phyloP scores from a whole-genome alignment of 1,140 invertebrate species.

The Lamellibrachia luymesi region DNA sequence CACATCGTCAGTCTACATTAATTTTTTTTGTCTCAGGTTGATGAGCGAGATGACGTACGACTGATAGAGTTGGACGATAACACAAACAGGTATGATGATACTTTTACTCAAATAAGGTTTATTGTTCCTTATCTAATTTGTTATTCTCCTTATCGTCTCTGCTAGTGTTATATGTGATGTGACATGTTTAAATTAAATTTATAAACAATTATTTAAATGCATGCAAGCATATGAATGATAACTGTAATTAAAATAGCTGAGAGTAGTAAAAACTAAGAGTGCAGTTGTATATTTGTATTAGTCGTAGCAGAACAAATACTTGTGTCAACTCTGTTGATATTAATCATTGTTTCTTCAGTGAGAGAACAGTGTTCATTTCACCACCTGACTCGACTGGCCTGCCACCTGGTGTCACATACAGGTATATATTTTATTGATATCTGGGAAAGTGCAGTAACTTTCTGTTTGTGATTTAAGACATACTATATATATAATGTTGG shows the following conservation, averaged over 20 bases:
- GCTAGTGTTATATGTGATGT: not conserved
- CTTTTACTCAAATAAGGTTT: constrained; percentile 24
- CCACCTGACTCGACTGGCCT: constrained; percentile 76
- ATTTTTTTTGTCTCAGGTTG: constrained; percentile 47
- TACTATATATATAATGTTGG: not conserved
- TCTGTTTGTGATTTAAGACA: not conserved
- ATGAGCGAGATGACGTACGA: constrained; percentile 59
- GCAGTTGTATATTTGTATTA: constrained; percentile 7
- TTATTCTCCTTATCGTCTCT: too few relatives aligned
- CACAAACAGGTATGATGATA: constrained; percentile 58
- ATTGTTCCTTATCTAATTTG: too few relatives aligned
- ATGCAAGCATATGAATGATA: not conserved
- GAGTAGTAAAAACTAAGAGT: not conserved
- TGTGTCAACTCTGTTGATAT: not conserved
- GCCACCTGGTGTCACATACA: constrained; percentile 4
- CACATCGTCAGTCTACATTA: too few relatives aligned
- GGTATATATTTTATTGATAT: not conserved
- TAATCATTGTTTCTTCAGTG: constrained; percentile 58
- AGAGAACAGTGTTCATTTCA: constrained; percentile 91
- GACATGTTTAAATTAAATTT: not conserved
- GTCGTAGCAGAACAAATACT: not conserved
- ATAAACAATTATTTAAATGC: not conserved
- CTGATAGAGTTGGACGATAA: constrained; percentile 76
- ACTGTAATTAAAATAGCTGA: not conserved
- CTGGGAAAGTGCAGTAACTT: not conserved